Evolutionary conservation across 2,113 vertebrate genomes (phyloP), one percentile per base, ranked within the genome.

Genomic region (Scatophagus argus): DNA sequence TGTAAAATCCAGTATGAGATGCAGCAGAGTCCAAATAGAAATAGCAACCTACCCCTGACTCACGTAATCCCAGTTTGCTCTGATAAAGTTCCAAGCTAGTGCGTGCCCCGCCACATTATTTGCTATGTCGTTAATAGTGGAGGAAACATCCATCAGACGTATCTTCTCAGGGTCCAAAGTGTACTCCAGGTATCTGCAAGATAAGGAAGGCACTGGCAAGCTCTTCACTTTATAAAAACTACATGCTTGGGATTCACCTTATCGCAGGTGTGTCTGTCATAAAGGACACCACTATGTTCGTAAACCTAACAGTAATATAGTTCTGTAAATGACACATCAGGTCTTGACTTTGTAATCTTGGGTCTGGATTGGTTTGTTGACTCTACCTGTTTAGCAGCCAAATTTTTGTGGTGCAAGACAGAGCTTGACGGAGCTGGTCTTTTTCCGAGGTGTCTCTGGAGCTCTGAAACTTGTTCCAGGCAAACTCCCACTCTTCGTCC

Each of bases 51-150:
- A 98, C 98, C 95, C 90, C 5, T 12, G 6, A 29, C 90, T 93
- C 38, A 99, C 54, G 0, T 19, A 91, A 0, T 56, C 71, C 97
- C 97, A 99, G 70, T 98, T 89, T 13, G 63, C 60, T 16, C 94
- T 95, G 54, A 99, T 62, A 36, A 99, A 99, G 85, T 98, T 95
- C 97, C 98, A 99, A n/a, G 77, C 95, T 87, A 98, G 92, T 3
- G 89, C 17, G 32, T 99, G 97, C 10, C 98, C 98, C 0, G 93
- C 46, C 6, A 94, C 92, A 0, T 98, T 99, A 49, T 6, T 69
- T 16, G 96, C 90, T 2, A 99, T 92, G 88, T 85, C 86, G 81
- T 4, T 83, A 75, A 99, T 95, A 4, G 94, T 96, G 63, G 93
- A 80, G 4, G 88, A 85, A 10, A 93, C 91, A 0, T 98, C 96